Conservation (phyloP, 1,140 invertebrate species). For the Colletes latitarsis region DNA sequence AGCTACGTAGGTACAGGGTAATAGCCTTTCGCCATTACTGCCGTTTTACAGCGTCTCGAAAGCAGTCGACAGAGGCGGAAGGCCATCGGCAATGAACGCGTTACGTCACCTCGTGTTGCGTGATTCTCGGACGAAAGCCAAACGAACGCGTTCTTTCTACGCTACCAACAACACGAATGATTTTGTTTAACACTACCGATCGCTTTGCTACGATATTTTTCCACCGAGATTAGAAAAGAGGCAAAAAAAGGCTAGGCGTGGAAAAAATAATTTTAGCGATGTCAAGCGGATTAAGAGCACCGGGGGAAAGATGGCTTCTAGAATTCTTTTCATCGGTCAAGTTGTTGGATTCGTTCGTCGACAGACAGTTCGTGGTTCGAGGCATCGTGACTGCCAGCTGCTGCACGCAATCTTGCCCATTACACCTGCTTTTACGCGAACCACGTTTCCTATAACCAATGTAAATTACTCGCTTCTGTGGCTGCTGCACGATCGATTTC, state of each 20-base stretch:
- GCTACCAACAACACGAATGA: too few species aligned
- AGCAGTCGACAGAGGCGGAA: not conserved
- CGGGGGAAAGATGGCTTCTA: not conserved
- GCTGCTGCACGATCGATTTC: not conserved
- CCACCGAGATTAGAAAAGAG: too few species aligned
- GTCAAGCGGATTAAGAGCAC: not conserved
- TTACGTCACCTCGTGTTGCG: not conserved
- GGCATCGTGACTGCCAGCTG: not conserved
- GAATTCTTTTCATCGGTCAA: not conserved
- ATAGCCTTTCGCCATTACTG: not conserved
- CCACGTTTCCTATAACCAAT: not conserved
- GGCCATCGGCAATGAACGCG: not conserved
- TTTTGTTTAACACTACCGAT: too few species aligned
- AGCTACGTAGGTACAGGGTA: not conserved
- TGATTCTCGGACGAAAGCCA: not conserved
- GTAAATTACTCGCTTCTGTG: not conserved
- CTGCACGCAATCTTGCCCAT: constrained; percentile 6
- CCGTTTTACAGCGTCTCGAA: not conserved
- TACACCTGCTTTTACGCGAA: not conserved
- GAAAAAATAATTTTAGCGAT: not conserved
- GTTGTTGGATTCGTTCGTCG: not conserved
- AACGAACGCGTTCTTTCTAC: not conserved
- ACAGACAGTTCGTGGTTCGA: not conserved
- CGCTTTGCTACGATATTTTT: too few species aligned
- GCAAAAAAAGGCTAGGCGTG: not conserved